A percentile compares a stretch with the other conserved stretches of the same genome.
These are phyloP conservation scores for Gadopsis marmoratus DNA, from an alignment of 2,797 vertebrate genomes.

Conservation along the genomic window DNA sequence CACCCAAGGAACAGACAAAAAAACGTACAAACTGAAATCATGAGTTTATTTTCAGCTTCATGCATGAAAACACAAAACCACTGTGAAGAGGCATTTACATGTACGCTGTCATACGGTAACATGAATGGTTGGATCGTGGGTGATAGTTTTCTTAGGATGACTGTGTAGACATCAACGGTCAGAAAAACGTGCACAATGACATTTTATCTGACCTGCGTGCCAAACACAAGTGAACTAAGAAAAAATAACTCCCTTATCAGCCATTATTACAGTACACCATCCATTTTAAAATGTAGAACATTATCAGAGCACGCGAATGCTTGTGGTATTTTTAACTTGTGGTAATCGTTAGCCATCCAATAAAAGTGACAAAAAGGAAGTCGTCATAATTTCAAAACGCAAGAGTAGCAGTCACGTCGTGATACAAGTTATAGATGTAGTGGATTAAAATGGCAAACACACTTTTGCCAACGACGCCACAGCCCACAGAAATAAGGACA, in stretches of 20 bases:
- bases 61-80: conserved; percentile 62
- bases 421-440: conserved; percentile 22
- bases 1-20: not conserved
- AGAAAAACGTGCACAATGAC: not conserved
- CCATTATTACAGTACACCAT: not conserved
- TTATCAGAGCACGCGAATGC: not conserved
- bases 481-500: conserved; percentile 40
- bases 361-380: not conserved
- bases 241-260: not conserved
- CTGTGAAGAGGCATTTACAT: conserved; percentile 31
- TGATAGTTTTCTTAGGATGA: conserved; percentile 12
- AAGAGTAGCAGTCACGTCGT: conserved; percentile 9
- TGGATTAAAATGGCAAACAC: conserved; percentile 39
- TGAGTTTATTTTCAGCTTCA: conserved; percentile 71
- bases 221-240: conserved; percentile 5
- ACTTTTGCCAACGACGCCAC: conserved; percentile 10
- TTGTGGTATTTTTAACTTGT: not conserved
- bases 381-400: not conserved
- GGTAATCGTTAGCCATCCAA: not conserved
- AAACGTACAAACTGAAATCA: conserved; percentile 21
- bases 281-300: not conserved
- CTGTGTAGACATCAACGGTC: not conserved
- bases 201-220: not conserved
- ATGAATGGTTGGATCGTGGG: not conserved
- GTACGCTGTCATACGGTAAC: conserved; percentile 7